Conservation (phyloP, 2,888 invertebrate genomes). For the Venusia cambrica region DNA sequence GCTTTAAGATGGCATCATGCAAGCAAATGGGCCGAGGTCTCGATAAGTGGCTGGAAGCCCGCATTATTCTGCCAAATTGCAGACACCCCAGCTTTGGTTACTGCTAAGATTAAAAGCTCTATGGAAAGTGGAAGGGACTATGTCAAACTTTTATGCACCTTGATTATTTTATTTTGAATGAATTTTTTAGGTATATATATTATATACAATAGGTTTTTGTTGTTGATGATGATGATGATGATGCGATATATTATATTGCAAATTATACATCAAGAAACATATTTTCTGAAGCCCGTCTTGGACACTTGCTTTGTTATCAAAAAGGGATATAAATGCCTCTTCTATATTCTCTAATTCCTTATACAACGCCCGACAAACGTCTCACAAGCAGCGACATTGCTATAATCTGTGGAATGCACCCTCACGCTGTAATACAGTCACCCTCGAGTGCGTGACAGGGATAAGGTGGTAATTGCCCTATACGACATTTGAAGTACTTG, state of each 20-base stretch:
- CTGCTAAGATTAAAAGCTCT: conserved; percentile 25
- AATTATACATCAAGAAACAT: no score
- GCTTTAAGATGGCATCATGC: conserved; percentile 10
- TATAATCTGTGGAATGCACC: conserved; percentile 67
- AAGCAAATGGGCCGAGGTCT: conserved; percentile 55
- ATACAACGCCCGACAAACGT: conserved; percentile 46
- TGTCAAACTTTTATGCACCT: no score
- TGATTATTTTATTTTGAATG: no score
- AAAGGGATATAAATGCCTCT: no score
- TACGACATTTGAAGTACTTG: conserved; percentile 8
- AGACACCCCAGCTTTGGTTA: conserved; percentile 31
- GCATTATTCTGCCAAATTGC: conserved; percentile 71
- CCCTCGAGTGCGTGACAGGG: conserved; percentile 38
- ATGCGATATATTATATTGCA: no score
- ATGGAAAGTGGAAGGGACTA: conserved; percentile 21
- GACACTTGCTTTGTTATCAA: no score
- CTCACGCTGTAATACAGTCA: conserved; percentile 58
- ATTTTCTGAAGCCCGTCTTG: no score
- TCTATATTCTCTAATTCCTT: conserved; percentile 33
- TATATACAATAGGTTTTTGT: no score
- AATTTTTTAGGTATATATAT: neutral
- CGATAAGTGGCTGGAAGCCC: conserved; percentile 57
- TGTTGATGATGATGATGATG: neutral
- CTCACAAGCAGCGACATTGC: conserved; percentile 51
- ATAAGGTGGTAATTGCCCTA: conserved; percentile 27